A percentile compares a stretch with the other conserved stretches of the same genome.
These are phyloP conservation scores for Cerceris rybyensis DNA, from an alignment of 2,888 invertebrate species.

Conservation along the genomic window DNA sequence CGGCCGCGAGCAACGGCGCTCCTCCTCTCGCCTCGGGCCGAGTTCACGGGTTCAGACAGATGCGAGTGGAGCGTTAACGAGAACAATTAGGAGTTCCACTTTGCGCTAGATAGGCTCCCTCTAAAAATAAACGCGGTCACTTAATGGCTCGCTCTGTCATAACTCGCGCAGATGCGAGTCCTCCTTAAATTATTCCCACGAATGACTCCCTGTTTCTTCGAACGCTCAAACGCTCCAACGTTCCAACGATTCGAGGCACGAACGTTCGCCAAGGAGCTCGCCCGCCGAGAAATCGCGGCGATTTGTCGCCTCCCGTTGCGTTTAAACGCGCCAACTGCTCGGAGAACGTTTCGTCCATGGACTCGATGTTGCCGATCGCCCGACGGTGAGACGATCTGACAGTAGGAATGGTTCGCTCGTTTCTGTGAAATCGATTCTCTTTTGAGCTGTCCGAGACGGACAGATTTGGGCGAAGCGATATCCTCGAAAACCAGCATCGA, in stretches of 20 bases:
- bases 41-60: conserved; percentile 81
- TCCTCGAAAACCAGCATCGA: too few relatives aligned
- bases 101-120: conserved; percentile 75
- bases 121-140: conserved; percentile 80
- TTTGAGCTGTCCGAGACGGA: too few relatives aligned
- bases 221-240: conserved; percentile 38
- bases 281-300: background rate
- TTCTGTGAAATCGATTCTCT: too few relatives aligned
- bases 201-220: conserved; percentile 68
- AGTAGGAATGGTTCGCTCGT: too few relatives aligned
- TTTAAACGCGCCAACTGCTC: too few relatives aligned
- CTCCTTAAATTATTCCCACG: conserved; percentile 74
- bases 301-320: background rate
- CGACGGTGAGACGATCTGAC: too few relatives aligned
- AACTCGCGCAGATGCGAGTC: conserved; percentile 74
- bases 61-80: conserved; percentile 79
- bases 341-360: background rate
- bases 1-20: conserved; percentile 56
- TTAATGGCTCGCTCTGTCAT: conserved; percentile 73
- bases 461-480: too few relatives aligned
- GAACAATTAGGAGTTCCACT: conserved; percentile 81
- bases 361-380: too few relatives aligned
- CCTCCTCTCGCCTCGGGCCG: conserved; percentile 53
- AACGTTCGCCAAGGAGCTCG: too few relatives aligned
- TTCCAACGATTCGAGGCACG: background rate